These are phyloP conservation scores for Coptodon bakossiorum DNA, from an alignment of 2,113 vertebrate genomes.

Conservation along the genomic window DNA sequence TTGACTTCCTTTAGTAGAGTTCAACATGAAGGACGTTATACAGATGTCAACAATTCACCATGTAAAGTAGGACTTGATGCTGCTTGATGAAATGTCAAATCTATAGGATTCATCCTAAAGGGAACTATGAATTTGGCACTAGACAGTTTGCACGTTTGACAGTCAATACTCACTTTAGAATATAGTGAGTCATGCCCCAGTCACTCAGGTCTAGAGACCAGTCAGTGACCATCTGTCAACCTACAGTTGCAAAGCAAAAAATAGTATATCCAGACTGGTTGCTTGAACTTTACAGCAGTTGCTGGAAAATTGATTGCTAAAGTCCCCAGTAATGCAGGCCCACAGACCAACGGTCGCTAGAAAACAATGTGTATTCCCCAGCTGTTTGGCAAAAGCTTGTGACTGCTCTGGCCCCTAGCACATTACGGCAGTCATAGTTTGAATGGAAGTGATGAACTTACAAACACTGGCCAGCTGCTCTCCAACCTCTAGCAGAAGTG, in stretches of 20 bases:
- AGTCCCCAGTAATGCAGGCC: background rate
- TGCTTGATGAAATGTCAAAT: background rate
- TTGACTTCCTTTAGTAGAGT: background rate
- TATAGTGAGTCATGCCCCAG: background rate
- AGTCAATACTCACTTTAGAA: background rate
- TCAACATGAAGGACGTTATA: fast-evolving
- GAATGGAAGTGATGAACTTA: background rate
- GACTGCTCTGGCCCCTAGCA: fast-evolving
- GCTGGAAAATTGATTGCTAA: background rate
- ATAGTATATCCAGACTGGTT: fast-evolving
- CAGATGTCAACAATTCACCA: background rate
- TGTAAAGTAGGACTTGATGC: background rate
- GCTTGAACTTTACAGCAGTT: background rate
- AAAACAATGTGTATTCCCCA: background rate
- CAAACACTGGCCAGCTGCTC: background rate
- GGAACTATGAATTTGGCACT: background rate
- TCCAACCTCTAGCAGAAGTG: background rate
- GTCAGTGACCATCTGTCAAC: background rate
- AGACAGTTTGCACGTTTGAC: fast-evolving
- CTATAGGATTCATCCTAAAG: background rate
- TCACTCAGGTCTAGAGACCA: background rate
- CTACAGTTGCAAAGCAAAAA: background rate
- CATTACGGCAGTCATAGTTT: background rate
- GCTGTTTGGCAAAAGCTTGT: background rate
- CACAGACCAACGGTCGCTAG: background rate